Evolutionary conservation across 1,140 invertebrate species (phyloP).

Genomic region (Aphelinus atriplicis): DNA sequence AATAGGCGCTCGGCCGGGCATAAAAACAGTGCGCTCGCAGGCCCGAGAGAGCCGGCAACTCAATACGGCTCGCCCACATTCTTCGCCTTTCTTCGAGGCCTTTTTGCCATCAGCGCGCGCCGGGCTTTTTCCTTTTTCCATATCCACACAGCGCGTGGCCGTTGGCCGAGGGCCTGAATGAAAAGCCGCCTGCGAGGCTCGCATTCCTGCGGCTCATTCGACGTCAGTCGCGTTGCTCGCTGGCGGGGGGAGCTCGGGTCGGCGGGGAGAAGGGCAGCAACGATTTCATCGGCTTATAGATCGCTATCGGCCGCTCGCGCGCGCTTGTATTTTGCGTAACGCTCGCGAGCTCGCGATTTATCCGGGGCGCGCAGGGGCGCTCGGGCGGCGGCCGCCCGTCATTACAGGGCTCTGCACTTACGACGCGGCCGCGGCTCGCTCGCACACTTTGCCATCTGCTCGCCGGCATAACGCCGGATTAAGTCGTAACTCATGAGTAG

Average conservation of each 20-base stretch:
- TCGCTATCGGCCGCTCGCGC: constrained; percentile 47
- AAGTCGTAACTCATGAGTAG: constrained; percentile 56
- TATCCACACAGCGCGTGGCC: too few species aligned
- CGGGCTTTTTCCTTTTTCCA: background rate
- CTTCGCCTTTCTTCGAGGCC: background rate
- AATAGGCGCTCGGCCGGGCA: constrained; percentile 30
- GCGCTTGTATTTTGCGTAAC: constrained; percentile 53
- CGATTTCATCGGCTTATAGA: constrained; percentile 47
- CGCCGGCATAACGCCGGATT: constrained; percentile 52
- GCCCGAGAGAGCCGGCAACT: too few species aligned
- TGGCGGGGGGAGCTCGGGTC: too few species aligned
- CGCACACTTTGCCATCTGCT: constrained; percentile 24
- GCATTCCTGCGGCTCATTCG: constrained; percentile 16
- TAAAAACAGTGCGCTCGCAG: constrained; percentile 15
- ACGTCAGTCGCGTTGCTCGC: too few species aligned
- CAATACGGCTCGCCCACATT: background rate
- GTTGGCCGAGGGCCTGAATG: background rate
- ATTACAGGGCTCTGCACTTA: constrained; percentile 46
- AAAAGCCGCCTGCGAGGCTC: background rate
- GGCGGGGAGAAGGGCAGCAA: background rate
- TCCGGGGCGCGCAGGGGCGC: constrained; percentile 16
- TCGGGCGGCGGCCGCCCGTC: constrained; percentile 37
- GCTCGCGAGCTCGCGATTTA: constrained; percentile 35
- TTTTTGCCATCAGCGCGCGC: background rate
- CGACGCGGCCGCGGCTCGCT: constrained; percentile 8